Evolutionary conservation across 2,113 vertebrate species (phyloP), one percentile per base, ranked within the genome.

Genomic region (Callionymus lyra): DNA sequence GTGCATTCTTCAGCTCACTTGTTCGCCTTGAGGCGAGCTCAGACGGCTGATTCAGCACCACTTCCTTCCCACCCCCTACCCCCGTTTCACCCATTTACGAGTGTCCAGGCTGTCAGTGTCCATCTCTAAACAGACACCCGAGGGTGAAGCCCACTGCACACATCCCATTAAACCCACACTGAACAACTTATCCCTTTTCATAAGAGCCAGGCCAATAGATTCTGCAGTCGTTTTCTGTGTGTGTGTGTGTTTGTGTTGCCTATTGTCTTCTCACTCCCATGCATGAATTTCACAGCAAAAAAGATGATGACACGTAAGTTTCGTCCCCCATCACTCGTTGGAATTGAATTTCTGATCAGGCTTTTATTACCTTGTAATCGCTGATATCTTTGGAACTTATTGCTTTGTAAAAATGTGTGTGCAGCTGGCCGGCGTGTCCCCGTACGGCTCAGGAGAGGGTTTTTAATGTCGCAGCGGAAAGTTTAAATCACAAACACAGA

Each of bases 291-390:
- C 50, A 56, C 44, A 31, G 16, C 40, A 42, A n/a, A 45, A 60
- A 50, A 68, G 52, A 72, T 67, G 65, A 82, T 65, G 63, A 68
- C 54, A 65, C 52, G 44, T 66, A 46, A 47, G 46, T 60, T 63
- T 47, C 8, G 21, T 37, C 39, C 42, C 37, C 18, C 32, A 18
- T 43, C 43, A 56, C 49, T 35, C 21, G 36, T 52, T 31, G 56
- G 52, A 68, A 70, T 70, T 64, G 43, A 27, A 27, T 58, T 70
- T 68, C 52, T 65, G 53, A 68, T 68, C 65, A 38, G 48, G 2
- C 50, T 65, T 80, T 79, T 67, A 79, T 70, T 47, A 10, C 31
- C 50, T 47, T 63, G 67, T 77, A 71, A 66, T 67, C 53, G 51
- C 50, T 44, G 67, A 68, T 72, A 61, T 50, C 47, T 54, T 52